Conservation (phyloP, 2,113 vertebrate genomes). For the Bufo gargarizans region DNA sequence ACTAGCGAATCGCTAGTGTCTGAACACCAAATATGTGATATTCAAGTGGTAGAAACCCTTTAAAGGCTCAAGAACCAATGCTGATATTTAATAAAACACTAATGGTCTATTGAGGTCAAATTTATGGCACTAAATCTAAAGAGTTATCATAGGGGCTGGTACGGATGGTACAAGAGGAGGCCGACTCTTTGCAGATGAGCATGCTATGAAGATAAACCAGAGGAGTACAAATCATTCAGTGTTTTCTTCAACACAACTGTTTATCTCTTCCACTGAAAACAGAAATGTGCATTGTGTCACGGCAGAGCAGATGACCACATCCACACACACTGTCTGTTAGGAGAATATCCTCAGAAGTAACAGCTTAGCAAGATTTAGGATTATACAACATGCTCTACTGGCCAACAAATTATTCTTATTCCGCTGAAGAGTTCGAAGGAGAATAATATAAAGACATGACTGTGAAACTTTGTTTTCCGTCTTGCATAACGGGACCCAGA, state of each 20-base stretch:
- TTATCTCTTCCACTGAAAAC: constrained; percentile 44
- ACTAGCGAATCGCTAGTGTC: too few species aligned
- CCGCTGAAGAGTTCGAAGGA: too few species aligned
- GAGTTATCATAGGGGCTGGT: not conserved
- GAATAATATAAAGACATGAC: too few species aligned
- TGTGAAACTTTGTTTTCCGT: too few species aligned
- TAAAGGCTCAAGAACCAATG: not conserved
- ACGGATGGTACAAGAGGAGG: constrained; percentile 13
- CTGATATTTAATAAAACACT: not conserved
- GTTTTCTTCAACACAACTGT: constrained; percentile 49
- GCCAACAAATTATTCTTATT: not conserved
- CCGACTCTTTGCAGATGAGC: constrained; percentile 17
- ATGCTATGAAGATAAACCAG: constrained; percentile 27
- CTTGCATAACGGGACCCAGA: too few species aligned
- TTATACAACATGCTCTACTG: not conserved
- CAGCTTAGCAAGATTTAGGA: not conserved
- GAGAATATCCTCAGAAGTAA: not conserved
- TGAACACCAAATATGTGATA: too few species aligned
- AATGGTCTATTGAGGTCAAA: not conserved
- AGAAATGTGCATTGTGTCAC: constrained; percentile 24
- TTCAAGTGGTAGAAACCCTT: too few species aligned
- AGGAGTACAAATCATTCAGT: constrained; percentile 50
- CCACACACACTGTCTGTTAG: not conserved
- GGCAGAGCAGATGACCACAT: not conserved
- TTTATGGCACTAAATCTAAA: not conserved